Evolutionary conservation across 2,113 vertebrate species (phyloP).

Genomic region (Heterocephalus glaber): DNA sequence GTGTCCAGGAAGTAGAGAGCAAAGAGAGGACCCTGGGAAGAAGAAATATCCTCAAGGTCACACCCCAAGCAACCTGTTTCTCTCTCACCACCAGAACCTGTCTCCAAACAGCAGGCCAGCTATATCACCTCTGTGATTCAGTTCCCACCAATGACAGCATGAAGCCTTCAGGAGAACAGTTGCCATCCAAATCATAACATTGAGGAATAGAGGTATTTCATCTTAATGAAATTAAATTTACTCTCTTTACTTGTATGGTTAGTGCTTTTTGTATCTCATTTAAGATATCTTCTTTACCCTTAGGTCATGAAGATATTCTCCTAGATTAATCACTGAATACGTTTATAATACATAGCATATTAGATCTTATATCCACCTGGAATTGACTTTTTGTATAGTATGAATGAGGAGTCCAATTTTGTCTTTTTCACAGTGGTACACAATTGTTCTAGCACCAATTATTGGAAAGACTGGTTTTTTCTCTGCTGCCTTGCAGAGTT

Average conservation of each 20-base stretch:
- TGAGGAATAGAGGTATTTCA: neutral
- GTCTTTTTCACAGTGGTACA: neutral
- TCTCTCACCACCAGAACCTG: neutral
- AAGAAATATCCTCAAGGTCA: neutral
- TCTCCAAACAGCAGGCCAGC: neutral
- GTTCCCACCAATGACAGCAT: neutral
- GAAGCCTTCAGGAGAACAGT: neutral
- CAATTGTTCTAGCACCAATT: neutral
- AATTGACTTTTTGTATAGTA: neutral
- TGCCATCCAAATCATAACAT: neutral
- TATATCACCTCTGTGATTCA: neutral
- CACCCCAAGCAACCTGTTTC: neutral
- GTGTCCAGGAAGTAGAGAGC: neutral
- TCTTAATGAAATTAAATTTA: neutral
- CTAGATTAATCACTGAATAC: neutral
- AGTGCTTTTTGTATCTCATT: neutral
- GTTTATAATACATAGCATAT: neutral
- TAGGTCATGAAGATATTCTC: neutral
- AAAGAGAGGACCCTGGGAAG: neutral
- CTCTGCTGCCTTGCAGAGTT: neutral
- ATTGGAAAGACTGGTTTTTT: neutral
- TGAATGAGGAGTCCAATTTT: neutral
- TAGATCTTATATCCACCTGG: neutral
- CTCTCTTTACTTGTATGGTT: neutral
- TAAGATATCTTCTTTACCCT: neutral